Conservation (phyloP, 2,888 invertebrate species). For the Branchellion lobata region DNA sequence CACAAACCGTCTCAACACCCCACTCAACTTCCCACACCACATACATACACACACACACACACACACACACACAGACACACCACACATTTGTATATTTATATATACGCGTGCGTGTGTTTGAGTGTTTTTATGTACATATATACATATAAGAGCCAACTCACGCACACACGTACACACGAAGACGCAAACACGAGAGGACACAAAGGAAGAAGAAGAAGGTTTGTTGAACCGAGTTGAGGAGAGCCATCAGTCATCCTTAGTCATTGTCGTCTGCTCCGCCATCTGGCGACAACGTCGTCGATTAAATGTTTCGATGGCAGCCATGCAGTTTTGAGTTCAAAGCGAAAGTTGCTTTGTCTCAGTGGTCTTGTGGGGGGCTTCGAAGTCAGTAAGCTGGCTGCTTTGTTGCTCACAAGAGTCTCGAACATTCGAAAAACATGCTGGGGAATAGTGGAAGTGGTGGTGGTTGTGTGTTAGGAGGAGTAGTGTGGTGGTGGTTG, state of each 20-base stretch:
- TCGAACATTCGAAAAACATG: too few relatives aligned
- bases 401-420: too few relatives aligned
- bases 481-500: too few relatives aligned
- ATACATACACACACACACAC: constrained; percentile 35
- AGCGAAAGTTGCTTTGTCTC: too few relatives aligned
- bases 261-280: not conserved
- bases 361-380: too few relatives aligned
- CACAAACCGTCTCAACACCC: constrained; percentile 5
- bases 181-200: constrained; percentile 25
- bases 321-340: too few relatives aligned
- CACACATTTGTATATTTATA: not conserved
- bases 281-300: not conserved
- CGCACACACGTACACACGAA: constrained; percentile 28
- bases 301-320: too few relatives aligned
- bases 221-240: not conserved
- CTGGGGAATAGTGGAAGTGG: too few relatives aligned
- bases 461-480: too few relatives aligned
- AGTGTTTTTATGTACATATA: not conserved
- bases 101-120: not conserved
- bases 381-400: too few relatives aligned
- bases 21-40: too few relatives aligned
- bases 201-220: constrained; percentile 6
- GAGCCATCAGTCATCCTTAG: constrained; percentile 1
- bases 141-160: not conserved
- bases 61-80: constrained; percentile 36